These are phyloP conservation scores for Otocyon megalotis DNA, from an alignment of 2,113 vertebrate genomes.

Conservation along the genomic window DNA sequence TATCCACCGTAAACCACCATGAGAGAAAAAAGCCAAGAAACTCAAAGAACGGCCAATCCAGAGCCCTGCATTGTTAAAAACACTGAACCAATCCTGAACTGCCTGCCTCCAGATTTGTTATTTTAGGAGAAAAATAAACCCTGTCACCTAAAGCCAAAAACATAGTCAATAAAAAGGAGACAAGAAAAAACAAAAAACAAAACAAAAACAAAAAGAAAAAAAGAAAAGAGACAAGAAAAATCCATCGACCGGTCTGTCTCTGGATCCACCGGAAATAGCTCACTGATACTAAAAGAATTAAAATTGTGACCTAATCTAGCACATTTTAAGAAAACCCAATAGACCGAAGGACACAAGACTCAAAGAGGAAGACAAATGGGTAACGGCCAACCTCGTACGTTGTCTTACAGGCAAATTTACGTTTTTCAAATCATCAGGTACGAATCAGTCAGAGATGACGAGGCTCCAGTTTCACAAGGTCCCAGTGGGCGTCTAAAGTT, in stretches of 20 bases:
- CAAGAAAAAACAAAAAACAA: background rate
- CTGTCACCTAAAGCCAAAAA: background rate
- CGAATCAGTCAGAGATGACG: background rate
- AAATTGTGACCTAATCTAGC: background rate
- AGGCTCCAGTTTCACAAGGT: background rate
- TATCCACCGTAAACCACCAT: background rate
- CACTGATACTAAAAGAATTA: background rate
- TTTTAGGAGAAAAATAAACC: background rate
- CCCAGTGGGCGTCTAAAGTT: background rate
- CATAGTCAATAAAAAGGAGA: background rate
- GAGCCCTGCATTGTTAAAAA: background rate
- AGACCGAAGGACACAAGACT: background rate
- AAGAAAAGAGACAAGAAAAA: background rate
- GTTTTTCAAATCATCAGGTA: slow-evolving; percentile 19
- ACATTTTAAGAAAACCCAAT: background rate
- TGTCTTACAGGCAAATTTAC: background rate
- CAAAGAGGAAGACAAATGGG: background rate
- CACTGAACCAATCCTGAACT: background rate
- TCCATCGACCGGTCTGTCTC: background rate
- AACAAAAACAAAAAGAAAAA: too few species aligned
- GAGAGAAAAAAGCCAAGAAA: background rate
- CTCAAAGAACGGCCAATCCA: background rate
- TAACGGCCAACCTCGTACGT: background rate
- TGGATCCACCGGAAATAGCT: background rate
- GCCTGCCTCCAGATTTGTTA: background rate